Base-by-base conservation (phyloP, 2,888 invertebrate genomes). In the Epiblema foenella region DNA sequence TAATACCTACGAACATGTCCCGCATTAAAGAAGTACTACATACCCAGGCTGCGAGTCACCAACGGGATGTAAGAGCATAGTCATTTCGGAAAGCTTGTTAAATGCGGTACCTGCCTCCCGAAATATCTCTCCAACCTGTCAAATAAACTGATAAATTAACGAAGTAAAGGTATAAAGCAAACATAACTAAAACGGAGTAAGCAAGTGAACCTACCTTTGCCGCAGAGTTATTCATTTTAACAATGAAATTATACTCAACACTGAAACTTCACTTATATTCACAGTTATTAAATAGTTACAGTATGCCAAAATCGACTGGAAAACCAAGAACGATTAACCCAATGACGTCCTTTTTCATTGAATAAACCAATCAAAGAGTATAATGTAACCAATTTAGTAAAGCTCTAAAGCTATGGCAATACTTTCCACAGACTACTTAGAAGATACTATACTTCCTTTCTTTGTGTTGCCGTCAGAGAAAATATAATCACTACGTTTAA, bases 101-200 rank as follows among this genome's bases (percentile, higher is more conserved):
- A 99, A 99, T 0, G 99, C 99, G 75, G 97, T 96, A 46, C 99
- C 99, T 29, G 99, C 99, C 76, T 98, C 98, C 37, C 98, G 97
- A 87, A 99, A 99, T 84, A 99, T 99, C 91, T 99, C 99, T 67
- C 98, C 98, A 76, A 99, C 98, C 98, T 98, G 80, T 68, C 86
- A 87, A 73, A 66, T 77, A 76, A 17, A 58, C 69, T 71, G 74
- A 60, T 11, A 63, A 20, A 39, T 29, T 18, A n/a, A 49, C 18
- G 15, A 20, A 39, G 39, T 54, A 39, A 12, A 24, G 24, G 24
- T 18, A 24, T 29, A 29, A 3, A 52, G 10, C 37, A 54, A 56
- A 52, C 1, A 62, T 49, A 20, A 20, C 39, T 29, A 15, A 52
- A 12, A 18, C 10, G 37, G 3, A 29, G 46, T 10, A 2, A 49